Evolutionary conservation across 2,888 invertebrate genomes (phyloP), one percentile per base, ranked within the genome.

Genomic region (Horisme vitalbata): DNA sequence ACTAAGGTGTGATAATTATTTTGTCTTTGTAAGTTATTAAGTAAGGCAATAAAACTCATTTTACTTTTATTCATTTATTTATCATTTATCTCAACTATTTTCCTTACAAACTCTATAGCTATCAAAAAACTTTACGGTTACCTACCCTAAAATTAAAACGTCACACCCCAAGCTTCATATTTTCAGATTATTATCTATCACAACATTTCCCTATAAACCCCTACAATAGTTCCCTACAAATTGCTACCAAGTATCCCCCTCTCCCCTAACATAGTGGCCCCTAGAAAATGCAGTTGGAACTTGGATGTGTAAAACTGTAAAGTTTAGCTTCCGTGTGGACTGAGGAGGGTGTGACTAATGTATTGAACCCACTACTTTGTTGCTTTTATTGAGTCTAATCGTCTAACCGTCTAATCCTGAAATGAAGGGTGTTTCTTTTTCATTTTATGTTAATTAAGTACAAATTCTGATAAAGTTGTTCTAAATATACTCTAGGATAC

Each of bases 221-320:
- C 26, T 33, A 41, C 12, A 28, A 12, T 11, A 10, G 5, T 12
- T 23, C 43, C 35, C 31, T 36, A 33, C 13, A 10, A 31, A 33
- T 4, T 5, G 1, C 32, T 18, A 21, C 28, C 34, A 27, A 20
- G 34, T 34, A 2, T 39, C 15, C 38, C 31, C 23, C n/a, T n/a
- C 7, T n/a, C n/a, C 7, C 23, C 3, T 21, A 13, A 36, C 31
- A 44, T 32, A 44, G 26, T 44, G 20, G 9, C 2, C 18, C 32
- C 24, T 39, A 28, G 28, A 23, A 20, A 26, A 26, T 15, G 23
- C 38, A 9, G 11, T 37, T 21, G 26, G 18, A 32, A n/a, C n/a
- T 37, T 21, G 26, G 18, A 32, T 6, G 33, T 41, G 37, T 43
- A 27, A 37, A 37, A 36, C 33, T 23, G 37, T 47, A 43, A 47